Percentiles rank a stretch among this genome's conserved stretches.
Conservation (phyloP, 2,888 invertebrate species). For the Lasioglossum vierecki region DNA sequence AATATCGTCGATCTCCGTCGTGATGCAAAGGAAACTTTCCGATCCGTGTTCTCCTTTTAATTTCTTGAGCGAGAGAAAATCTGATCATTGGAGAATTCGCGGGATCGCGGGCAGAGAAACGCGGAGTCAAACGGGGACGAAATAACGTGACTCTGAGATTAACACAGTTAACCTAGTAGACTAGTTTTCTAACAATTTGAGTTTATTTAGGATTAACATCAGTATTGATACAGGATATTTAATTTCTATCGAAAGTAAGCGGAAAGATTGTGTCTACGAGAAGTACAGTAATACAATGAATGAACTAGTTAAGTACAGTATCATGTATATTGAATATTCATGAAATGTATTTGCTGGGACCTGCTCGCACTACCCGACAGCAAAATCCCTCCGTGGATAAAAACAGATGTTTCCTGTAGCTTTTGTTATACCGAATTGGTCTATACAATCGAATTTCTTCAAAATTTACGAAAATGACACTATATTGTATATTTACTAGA, state of each 20-base stretch:
- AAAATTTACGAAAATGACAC: background rate
- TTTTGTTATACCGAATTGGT: background rate
- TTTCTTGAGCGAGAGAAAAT: slow-evolving; percentile 6
- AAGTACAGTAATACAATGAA: too few species aligned
- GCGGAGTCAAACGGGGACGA: background rate
- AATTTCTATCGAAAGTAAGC: too few species aligned
- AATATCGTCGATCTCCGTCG: slow-evolving; percentile 59
- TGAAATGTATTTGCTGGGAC: background rate
- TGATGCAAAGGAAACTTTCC: slow-evolving; percentile 51
- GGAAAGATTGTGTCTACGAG: too few species aligned
- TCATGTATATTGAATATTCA: background rate
- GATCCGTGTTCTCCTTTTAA: slow-evolving; percentile 20
- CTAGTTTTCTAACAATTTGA: background rate
- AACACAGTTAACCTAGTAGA: background rate
- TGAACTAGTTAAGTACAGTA: too few species aligned
- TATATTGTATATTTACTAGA: too few species aligned
- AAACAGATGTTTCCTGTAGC: background rate
- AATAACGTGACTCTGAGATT: background rate
- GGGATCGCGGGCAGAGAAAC: too few species aligned
- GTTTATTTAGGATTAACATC: too few species aligned
- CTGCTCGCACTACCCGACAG: background rate
- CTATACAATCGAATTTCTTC: background rate
- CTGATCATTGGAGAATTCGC: background rate
- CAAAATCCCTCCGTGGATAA: background rate
- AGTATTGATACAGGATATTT: too few species aligned